Percentiles rank a stretch among this genome's conserved stretches.
These are phyloP conservation scores for Drosophila ustulata DNA, from an alignment of 2,888 invertebrate species.

Conservation along the genomic window DNA sequence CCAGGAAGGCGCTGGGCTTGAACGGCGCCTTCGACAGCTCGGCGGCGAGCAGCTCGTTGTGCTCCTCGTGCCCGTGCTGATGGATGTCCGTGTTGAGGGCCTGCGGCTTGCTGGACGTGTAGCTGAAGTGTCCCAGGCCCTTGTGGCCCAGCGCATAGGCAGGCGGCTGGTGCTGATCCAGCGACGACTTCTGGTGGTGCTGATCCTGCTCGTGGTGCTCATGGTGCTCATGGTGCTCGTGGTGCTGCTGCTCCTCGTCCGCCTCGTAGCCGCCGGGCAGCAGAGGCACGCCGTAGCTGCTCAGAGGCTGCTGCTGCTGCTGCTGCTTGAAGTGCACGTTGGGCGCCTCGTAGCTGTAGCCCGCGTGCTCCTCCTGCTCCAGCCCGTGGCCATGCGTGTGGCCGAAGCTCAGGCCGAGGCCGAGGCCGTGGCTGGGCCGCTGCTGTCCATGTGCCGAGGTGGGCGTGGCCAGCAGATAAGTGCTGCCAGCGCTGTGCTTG, in stretches of 20 bases:
- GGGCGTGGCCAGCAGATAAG: constrained; percentile 53
- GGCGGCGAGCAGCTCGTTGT: not conserved
- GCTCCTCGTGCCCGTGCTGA: constrained; percentile 29
- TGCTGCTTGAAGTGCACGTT: constrained; percentile 51
- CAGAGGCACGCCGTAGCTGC: constrained; percentile 66
- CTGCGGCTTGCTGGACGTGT: constrained; percentile 79
- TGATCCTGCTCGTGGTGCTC: constrained; percentile 15
- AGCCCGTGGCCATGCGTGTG: constrained; percentile 27
- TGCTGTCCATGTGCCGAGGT: constrained; percentile 28
- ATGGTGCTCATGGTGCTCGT: constrained; percentile 12
- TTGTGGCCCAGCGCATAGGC: constrained; percentile 83
- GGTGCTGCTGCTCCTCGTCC: constrained; percentile 14
- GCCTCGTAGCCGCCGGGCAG: constrained; percentile 52
- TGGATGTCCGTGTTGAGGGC: constrained; percentile 75
- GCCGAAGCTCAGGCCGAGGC: not conserved
- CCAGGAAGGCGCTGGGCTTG: constrained; percentile 83
- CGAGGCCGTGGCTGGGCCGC: constrained; percentile 19
- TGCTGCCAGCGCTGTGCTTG: constrained; percentile 47
- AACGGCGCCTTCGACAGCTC: constrained; percentile 69
- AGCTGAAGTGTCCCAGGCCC: constrained; percentile 82
- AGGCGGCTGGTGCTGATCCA: constrained; percentile 63
- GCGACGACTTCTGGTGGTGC: constrained; percentile 9
- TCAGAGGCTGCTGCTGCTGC: constrained; percentile 46
- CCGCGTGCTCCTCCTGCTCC: constrained; percentile 49
- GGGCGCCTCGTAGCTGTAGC: constrained; percentile 61